Evolutionary conservation across 2,888 invertebrate species (phyloP), one percentile per base, ranked within the genome.

Genomic region (Tenthredo scrophulariae): DNA sequence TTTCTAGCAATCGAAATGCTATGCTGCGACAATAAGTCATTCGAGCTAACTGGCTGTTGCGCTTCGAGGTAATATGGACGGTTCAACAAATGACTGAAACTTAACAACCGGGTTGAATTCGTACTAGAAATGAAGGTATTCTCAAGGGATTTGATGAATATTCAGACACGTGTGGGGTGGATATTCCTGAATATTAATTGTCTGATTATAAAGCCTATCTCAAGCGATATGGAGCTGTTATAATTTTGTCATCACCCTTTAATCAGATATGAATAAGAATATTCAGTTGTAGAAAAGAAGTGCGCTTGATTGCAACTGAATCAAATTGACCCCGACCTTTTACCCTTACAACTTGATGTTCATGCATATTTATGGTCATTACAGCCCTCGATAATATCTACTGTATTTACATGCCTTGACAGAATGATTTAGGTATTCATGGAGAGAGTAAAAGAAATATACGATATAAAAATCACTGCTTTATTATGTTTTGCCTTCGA

Each of bases 361-460:
- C 29, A 54, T 67, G 67, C 29, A 67, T 33, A 67, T 67, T 67
- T 33, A 33, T 67, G 18, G 67, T 18, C 18, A 67, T 67, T 67
- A 67, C 6, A n/a, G 54, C 26, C 10, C 10, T 67, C 9, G 2
- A 62, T 26, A 5, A 33, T 29, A 67, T 67, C 29, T 67, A 67
- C 33, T 18, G 29, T 33, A 67, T 26, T 15, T 67, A 26, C 62
- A 62, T 62, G 62, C 26, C 33, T 67, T 33, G 3, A 15, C 33
- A 67, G n/a, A 67, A 67, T 54, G n/a, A 54, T 54, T n/a, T n/a
- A 54, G n/a, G 54, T 54, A n/a, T 54, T 54, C n/a, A n/a, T 18
- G n/a, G 7, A 54, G 54, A 54, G n/a, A 54, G 54, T 2, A n/a
- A 54, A 7, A n/a, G 54, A 54, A n/a, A n/a, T 7, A 54, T n/a